Evolutionary conservation across 2,888 invertebrate species (phyloP), one percentile per base, ranked within the genome.

Genomic region (Diaperis boleti): DNA sequence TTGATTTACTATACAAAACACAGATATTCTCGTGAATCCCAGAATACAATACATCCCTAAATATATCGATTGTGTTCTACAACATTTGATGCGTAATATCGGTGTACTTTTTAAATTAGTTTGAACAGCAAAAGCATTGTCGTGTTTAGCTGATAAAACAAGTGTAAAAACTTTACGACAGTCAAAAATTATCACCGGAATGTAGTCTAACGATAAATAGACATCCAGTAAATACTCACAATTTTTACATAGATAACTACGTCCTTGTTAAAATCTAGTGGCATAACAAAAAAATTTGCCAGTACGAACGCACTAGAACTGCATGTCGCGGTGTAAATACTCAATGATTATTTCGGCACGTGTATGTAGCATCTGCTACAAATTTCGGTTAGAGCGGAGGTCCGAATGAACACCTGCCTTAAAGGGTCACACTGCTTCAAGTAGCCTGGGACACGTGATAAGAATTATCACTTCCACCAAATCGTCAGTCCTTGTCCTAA

Each of bases 401-500:
- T n/a, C 22, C 22, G 22, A 22, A 22, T 22, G 22, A 2, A n/a
- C 33, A 33, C 33, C 33, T 33, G 33, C 33, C n/a, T 10, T 2
- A 5, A 33, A 33, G 33, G 33, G 33, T 33, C 33, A 33, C 33
- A 11, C 4, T 33, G n/a, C 6, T 11, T 10, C 3, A 33, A 33
- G 22, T 7, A 4, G 11, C n/a, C 33, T 33, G 26, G n/a, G 11
- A 33, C 33, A 11, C 11, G 33, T 33, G 10, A 26, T 33, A 33
- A 33, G 13, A 33, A 33, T 11, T 33, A 33, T 13, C 33, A 10
- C 33, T 11, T 11, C 11, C 33, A 33, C 11, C n/a, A 33, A 33
- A 33, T 13, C 7, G 8, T 39, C 8, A 39, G 14, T 35, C 14
- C 35, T 13, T 42, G 41, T 42, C 41, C 41, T 3, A 20, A 42